These are phyloP conservation scores for Nycticorax nycticorax DNA, from an alignment of 2,113 vertebrate genomes.

Conservation along the genomic window DNA sequence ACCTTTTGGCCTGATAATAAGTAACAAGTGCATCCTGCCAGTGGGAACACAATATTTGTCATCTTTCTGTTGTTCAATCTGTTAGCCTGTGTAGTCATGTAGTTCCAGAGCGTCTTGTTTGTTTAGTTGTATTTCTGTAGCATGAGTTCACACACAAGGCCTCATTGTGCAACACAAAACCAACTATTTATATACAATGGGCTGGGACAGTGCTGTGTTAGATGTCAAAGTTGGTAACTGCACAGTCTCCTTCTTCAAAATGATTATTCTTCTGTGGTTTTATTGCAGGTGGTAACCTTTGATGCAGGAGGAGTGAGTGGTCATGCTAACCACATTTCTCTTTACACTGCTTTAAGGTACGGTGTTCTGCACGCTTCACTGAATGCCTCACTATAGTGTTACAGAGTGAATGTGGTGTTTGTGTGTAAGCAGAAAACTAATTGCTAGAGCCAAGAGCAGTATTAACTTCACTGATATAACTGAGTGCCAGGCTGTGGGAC, in stretches of 20 bases:
- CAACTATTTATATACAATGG: background rate
- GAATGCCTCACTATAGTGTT: background rate
- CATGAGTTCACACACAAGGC: background rate
- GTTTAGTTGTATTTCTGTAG: slow-evolving; percentile 22
- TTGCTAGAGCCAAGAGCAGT: background rate
- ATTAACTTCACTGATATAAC: background rate
- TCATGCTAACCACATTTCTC: slow-evolving; percentile 87
- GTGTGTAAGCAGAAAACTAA: background rate
- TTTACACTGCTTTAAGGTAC: slow-evolving; percentile 87
- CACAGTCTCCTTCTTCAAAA: background rate
- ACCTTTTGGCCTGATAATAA: slow-evolving; percentile 6
- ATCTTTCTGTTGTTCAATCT: background rate
- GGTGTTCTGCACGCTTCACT: background rate
- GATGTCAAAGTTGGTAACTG: background rate
- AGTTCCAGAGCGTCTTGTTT: slow-evolving; percentile 6
- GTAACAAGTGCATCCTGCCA: slow-evolving; percentile 33
- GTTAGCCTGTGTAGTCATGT: background rate
- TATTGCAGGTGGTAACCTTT: slow-evolving; percentile 91
- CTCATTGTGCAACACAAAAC: slow-evolving; percentile 2
- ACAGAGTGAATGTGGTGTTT: background rate
- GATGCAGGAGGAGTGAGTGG: slow-evolving; percentile 90
- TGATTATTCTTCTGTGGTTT: background rate
- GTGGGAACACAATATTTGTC: background rate
- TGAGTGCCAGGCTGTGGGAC: background rate
- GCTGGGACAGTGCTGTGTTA: background rate